Conservation (phyloP, 2,113 vertebrate genomes). For the Embiotoca jacksoni region DNA sequence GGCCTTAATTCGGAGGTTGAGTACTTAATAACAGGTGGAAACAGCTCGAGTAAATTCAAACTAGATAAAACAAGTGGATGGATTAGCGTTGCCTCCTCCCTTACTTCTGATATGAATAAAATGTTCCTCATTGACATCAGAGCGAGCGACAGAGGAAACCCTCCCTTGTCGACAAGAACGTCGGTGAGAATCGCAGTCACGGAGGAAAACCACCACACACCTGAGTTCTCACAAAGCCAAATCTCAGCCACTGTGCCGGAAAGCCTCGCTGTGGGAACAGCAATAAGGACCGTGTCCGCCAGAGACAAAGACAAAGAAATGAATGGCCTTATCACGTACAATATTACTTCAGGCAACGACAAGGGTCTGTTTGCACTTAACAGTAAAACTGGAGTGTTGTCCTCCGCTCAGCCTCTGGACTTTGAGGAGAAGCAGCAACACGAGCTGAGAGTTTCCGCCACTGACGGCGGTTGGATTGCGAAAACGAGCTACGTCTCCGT, state of each 20-base stretch:
- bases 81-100: conserved; percentile 91
- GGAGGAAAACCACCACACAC: conserved; percentile 96
- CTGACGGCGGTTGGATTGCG: conserved; percentile 94
- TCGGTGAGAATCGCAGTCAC: conserved; percentile 90
- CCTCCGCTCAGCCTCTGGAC: conserved; percentile 88
- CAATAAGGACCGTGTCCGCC: conserved; percentile 90
- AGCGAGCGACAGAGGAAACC: conserved; percentile 94
- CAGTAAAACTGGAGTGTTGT: conserved; percentile 89
- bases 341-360: conserved; percentile 91
- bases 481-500: conserved; percentile 92
- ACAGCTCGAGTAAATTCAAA: conserved; percentile 87
- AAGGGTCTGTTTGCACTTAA: conserved; percentile 90
- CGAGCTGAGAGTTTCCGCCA: conserved; percentile 90
- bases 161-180: conserved; percentile 87
- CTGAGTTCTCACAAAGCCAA: conserved; percentile 95
- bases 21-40: conserved; percentile 88
- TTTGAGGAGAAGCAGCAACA: conserved; percentile 91
- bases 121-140: conserved; percentile 88
- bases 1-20: conserved; percentile 95
- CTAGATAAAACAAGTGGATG: conserved; percentile 91
- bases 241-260: conserved; percentile 90
- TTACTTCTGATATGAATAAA: conserved; percentile 89
- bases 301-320: conserved; percentile 93
- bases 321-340: conserved; percentile 92
- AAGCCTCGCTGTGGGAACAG: conserved; percentile 88